phyloP scores from a whole-genome alignment of 2,797 vertebrate species.

The Rhadinocentrus ornatus region DNA sequence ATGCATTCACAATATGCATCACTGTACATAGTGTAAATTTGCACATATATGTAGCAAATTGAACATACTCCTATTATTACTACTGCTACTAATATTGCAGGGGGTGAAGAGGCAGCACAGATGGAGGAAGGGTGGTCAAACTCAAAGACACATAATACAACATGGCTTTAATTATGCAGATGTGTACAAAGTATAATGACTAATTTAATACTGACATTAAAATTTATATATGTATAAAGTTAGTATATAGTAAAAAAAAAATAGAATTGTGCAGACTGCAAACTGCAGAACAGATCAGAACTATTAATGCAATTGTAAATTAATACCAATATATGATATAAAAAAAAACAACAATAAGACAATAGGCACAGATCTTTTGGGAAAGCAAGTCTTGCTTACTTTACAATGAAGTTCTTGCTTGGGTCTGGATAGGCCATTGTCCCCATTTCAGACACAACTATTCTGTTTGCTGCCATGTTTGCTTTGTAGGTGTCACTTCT shows the following conservation, averaged over 20 bases:
- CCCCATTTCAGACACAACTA: constrained; percentile 97
- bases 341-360: not conserved
- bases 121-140: no score
- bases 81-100: no score
- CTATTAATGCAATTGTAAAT: not conserved
- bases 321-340: not conserved
- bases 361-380: not conserved
- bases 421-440: constrained; percentile 97
- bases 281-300: no score
- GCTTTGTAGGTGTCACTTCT: constrained; percentile 88
- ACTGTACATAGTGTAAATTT: no score
- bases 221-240: no score
- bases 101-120: not conserved
- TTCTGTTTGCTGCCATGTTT: constrained; percentile 91
- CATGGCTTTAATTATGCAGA: not conserved
- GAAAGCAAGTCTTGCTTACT: constrained; percentile 80
- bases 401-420: constrained; percentile 94
- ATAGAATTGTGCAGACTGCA: no score
- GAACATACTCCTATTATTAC: no score
- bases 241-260: no score
- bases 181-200: not conserved
- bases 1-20: not conserved
- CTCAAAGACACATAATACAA: not conserved
- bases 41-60: no score
- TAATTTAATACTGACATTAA: not conserved